These are phyloP conservation scores for Sceloporus undulatus DNA, from an alignment of 2,113 vertebrate genomes.

Conservation along the genomic window DNA sequence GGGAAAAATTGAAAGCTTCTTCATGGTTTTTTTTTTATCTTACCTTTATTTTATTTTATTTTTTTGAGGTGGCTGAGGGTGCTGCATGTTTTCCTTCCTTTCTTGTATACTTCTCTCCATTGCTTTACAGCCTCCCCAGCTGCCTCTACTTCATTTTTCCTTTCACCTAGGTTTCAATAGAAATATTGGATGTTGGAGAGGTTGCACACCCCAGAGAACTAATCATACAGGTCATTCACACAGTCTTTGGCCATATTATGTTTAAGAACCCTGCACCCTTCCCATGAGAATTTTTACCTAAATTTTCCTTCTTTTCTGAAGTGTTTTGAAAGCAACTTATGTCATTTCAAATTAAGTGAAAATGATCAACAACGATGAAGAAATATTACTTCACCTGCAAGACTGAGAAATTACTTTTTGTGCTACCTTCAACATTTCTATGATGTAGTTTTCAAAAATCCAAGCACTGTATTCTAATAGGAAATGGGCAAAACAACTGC, in stretches of 20 bases:
- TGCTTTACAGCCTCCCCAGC: background rate
- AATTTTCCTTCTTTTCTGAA: background rate
- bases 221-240: background rate
- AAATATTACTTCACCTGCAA: background rate
- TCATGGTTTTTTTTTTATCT: background rate
- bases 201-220: background rate
- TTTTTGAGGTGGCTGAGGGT: background rate
- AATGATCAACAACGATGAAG: background rate
- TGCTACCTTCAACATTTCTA: background rate
- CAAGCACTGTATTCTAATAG: background rate
- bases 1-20: background rate
- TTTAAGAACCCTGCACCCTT: background rate
- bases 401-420: background rate
- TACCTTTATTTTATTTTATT: background rate
- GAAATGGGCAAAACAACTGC: background rate
- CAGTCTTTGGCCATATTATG: background rate
- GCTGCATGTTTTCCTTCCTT: background rate
- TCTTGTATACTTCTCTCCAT: background rate
- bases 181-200: background rate
- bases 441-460: background rate
- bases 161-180: background rate
- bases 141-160: background rate
- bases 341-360: background rate
- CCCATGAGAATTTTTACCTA: background rate
- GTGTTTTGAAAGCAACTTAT: background rate